Conservation (phyloP, 2,113 vertebrate species). For the Heterotilapia buettikoferi region DNA sequence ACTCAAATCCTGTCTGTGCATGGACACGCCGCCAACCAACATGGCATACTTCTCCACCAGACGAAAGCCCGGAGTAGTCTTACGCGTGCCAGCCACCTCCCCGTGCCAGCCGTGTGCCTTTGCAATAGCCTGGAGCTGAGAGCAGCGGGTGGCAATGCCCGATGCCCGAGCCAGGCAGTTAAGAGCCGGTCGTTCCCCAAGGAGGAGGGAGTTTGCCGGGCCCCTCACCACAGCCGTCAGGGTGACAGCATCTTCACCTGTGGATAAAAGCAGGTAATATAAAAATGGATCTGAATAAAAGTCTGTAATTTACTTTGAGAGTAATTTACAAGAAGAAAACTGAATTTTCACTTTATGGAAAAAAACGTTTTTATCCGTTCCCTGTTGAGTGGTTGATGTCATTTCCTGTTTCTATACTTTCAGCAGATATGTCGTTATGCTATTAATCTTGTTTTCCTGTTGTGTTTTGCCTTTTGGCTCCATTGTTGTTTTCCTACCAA, state of each 20-base stretch:
- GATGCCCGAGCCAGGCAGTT: slow-evolving; percentile 80
- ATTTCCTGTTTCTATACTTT: neutral
- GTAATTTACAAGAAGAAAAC: neutral
- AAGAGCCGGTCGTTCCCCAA: slow-evolving; percentile 79
- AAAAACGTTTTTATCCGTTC: neutral
- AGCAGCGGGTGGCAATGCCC: slow-evolving; percentile 72
- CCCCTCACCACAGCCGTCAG: slow-evolving; percentile 75
- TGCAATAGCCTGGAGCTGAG: slow-evolving; percentile 42
- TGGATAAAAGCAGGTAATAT: neutral
- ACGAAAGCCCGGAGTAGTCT: slow-evolving; percentile 83
- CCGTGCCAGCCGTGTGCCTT: slow-evolving; percentile 66
- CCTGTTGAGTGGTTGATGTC: neutral
- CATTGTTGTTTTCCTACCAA: neutral
- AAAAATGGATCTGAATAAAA: rapidly evolving
- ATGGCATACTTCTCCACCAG: slow-evolving; percentile 83
- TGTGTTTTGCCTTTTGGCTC: neutral
- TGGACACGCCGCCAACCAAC: slow-evolving; percentile 73
- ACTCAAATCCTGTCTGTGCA: slow-evolving; percentile 78
- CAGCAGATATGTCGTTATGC: neutral
- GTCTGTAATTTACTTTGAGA: rapidly evolving
- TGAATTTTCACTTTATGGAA: neutral
- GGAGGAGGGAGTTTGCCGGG: slow-evolving; percentile 72
- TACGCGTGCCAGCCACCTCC: slow-evolving; percentile 79
- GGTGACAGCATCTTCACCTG: slow-evolving; percentile 59
- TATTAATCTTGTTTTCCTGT: neutral